Evolutionary conservation across 2,113 vertebrate species (phyloP), one percentile per base, ranked within the genome.

Genomic region (Esox niger): DNA sequence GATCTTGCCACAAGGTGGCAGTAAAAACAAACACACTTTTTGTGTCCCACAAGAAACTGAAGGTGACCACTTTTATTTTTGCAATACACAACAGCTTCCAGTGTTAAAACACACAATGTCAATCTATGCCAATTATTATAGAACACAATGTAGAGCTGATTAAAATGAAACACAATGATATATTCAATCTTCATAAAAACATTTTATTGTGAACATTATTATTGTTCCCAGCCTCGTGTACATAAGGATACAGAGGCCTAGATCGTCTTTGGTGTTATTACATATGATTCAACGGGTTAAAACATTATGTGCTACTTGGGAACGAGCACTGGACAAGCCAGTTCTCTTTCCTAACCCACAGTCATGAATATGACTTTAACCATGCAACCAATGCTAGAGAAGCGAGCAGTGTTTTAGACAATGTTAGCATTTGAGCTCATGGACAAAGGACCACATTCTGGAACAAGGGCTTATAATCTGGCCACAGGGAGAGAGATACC

Each of bases 1-100:
- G 4, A 9, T 52, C 1, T 55, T 2, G 25, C 79, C 85, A 77
- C 80, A 56, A 8, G 81, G 47, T 73, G 82, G 69, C 78, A 77
- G 77, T 38, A 65, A 82, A 82, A 67, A 15, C 52, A 26, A 21
- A 20, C 25, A 1, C 26, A 20, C 15, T 30, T 13, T 30, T 20
- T 21, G n/a, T 15, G 20, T 52, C 6, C 47, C 47, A 11, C 7
- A 8, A 15, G 47, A 52, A 23, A 23, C 38, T 43, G 15, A 43
- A 43, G 38, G 38, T 43, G 38, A 15, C 38, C 38, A 43, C 38
- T n/a, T n/a, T n/a, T 43, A 15, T 43, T 15, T 6, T 21, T 23
- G 17, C 47, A 21, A 52, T 15, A 52, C 21, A 52, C 2, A 52
- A 52, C 15, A 52, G 3, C 15, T 43, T 43, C 13, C 3, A 43